Percentiles rank a stretch among this genome's conserved stretches.
Conservation (phyloP, 1,140 invertebrate genomes). For the Drosophila takahashii region DNA sequence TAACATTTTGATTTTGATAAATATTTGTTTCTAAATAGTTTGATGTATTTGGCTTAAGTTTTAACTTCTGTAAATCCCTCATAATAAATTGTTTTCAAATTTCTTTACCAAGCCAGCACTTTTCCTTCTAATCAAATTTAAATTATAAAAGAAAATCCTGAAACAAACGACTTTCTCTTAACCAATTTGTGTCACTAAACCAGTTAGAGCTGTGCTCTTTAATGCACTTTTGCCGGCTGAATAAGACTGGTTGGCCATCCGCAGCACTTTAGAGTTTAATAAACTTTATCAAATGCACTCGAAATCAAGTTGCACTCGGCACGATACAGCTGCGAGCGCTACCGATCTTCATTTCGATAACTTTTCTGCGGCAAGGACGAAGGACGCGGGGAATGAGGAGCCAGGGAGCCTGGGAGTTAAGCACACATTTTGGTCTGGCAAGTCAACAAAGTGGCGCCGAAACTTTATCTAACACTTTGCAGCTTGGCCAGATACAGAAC, state of each 20-base stretch:
- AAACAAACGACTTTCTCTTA: conserved; percentile 12
- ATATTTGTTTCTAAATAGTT: no score
- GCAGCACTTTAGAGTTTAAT: conserved; percentile 47
- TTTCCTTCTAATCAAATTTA: background rate
- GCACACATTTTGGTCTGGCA: conserved; percentile 69
- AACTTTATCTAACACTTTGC: conserved; percentile 76
- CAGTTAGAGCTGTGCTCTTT: conserved; percentile 2
- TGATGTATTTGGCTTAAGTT: no score
- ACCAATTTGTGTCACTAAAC: background rate
- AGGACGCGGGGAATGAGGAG: background rate
- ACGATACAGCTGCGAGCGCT: conserved; percentile 38
- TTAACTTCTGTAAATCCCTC: no score
- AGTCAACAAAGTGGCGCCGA: conserved; percentile 76
- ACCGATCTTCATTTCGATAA: conserved; percentile 54
- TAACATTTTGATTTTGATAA: no score
- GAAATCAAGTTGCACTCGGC: conserved; percentile 46
- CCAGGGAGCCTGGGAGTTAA: conserved; percentile 41
- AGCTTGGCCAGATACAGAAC: conserved; percentile 56
- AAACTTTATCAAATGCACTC: conserved; percentile 51
- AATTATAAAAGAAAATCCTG: background rate
- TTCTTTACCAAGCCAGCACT: background rate
- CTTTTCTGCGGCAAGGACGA: conserved; percentile 20
- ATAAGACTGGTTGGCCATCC: conserved; percentile 13
- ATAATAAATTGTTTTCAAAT: no score
- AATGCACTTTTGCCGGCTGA: conserved; percentile 5